Base-by-base conservation (phyloP, 2,888 invertebrate genomes). In the Lutraria lutraria region DNA sequence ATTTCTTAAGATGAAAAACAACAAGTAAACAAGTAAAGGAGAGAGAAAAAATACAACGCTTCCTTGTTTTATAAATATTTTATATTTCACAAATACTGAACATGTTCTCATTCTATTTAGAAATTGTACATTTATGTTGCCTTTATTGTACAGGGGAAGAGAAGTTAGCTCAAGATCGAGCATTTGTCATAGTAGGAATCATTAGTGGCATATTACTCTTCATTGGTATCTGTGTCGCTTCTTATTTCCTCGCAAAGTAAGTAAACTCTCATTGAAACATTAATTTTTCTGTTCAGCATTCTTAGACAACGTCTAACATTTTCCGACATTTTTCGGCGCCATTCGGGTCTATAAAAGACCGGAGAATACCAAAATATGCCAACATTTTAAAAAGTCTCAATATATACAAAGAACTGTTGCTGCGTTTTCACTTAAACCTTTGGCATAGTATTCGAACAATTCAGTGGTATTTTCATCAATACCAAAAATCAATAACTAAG, bases 221-320 rank as follows among this genome's bases (percentile, higher is more conserved):
- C 88, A 92, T 93, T 88, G 92, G 90, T 29, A 93, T 93, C 88
- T 93, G 93, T 83, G 90, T 93, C 68, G 89, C 91, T 81, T 93
- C 93, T 19, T 93, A 92, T 88, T 93, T 93, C 91, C 90, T 93
- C 83, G 92, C 92, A 85, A 92, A 89, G 92, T 92, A 86, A 92
- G 92, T 91, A 86, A 72, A 31, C 34, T 60, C 8, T 19, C 53
- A 76, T 85, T 60, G 19, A 2, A 79, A 72, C 15, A 25, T 8
- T 72, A n/a, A 72, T 3, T n/a, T 72, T 72, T 72, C 31, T 19
- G 19, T 72, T 72, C 16, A 19, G n/a, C 72, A 72, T 21, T 10
- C n/a, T 15, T 72, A 72, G n/a, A 15, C 12, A 8, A 72, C 21
- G 21, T 72, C n/a, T 10, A 72, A n/a, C n/a, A n/a, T 43, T 43